These are phyloP conservation scores for Zaprionus ghesquierei DNA, from an alignment of 1,140 invertebrate genomes.

Conservation along the genomic window DNA sequence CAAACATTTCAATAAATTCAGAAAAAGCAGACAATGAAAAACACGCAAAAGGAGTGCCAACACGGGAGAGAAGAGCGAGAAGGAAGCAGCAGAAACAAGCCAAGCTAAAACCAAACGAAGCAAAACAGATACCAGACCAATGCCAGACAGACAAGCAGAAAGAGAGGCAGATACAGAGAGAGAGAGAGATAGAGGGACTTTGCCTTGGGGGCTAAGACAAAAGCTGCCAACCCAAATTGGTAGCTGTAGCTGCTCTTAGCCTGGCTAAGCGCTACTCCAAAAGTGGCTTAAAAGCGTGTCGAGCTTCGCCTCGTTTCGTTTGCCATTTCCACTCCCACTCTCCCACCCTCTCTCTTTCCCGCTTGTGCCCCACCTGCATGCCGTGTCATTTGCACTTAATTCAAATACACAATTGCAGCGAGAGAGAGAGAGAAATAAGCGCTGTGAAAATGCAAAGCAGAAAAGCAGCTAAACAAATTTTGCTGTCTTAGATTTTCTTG, in stretches of 20 bases:
- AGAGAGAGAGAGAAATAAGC: constrained; percentile 32
- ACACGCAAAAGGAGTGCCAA: constrained; percentile 75
- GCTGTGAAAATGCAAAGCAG: not conserved
- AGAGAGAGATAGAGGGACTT: not conserved
- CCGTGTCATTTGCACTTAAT: constrained; percentile 82
- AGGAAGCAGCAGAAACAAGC: not conserved
- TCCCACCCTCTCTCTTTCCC: not conserved
- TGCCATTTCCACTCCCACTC: not conserved
- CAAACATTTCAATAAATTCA: constrained; percentile 81
- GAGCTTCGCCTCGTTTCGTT: not conserved
- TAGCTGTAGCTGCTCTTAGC: not conserved
- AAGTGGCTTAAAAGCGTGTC: constrained; percentile 78
- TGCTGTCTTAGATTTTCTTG: constrained; percentile 2
- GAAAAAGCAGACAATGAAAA: constrained; percentile 59
- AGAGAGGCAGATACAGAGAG: not conserved
- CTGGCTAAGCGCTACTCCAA: constrained; percentile 55
- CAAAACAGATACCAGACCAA: constrained; percentile 49
- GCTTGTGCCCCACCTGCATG: constrained; percentile 35
- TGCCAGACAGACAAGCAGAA: constrained; percentile 32
- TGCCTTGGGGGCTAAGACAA: constrained; percentile 9
- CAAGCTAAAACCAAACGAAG: constrained; percentile 14
- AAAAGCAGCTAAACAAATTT: constrained; percentile 23
- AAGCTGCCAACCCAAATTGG: not conserved
- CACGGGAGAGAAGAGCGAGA: not conserved
- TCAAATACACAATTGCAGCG: constrained; percentile 82